phyloP scores from a whole-genome alignment of 2,113 vertebrate species.

The Megaptera novaeangliae region DNA sequence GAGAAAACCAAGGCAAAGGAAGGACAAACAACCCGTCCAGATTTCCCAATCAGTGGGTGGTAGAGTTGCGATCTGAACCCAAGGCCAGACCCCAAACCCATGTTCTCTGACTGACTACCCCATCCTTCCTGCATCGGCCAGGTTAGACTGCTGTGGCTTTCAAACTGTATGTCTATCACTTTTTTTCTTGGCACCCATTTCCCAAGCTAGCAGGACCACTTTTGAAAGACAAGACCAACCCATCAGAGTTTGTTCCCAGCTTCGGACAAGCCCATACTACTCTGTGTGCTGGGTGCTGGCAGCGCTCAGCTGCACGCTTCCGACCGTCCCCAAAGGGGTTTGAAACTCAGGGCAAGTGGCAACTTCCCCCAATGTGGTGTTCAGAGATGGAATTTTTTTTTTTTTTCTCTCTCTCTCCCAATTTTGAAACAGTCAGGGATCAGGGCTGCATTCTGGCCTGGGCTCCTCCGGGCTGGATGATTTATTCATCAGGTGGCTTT shows the following conservation, averaged over 20 bases:
- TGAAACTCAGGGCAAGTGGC: constrained; percentile 65
- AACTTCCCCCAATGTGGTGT: constrained; percentile 56
- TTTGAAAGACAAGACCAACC: not conserved
- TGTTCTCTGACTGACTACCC: not conserved
- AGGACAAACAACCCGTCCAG: not conserved
- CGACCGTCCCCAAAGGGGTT: constrained; percentile 41
- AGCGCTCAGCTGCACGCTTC: not conserved
- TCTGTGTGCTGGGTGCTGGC: constrained; percentile 29
- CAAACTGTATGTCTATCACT: not conserved
- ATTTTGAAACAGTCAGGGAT: constrained; percentile 37
- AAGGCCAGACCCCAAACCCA: not conserved
- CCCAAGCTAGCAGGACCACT: not conserved
- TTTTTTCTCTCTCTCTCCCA: not conserved
- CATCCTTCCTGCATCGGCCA: not conserved
- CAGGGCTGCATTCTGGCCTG: not conserved
- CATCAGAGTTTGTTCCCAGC: constrained; percentile 20
- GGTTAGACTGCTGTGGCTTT: not conserved
- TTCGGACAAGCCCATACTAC: constrained; percentile 53
- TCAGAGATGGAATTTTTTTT: constrained; percentile 35
- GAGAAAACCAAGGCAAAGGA: not conserved
- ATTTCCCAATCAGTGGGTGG: not conserved
- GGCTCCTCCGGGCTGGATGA: not conserved
- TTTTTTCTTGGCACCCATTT: not conserved
- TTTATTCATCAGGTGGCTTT: constrained; percentile 44
- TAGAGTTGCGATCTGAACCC: not conserved